Evolutionary conservation across 2,797 vertebrate species (phyloP), one percentile per base, ranked within the genome.

Genomic region (Hephaestus fuliginosus): DNA sequence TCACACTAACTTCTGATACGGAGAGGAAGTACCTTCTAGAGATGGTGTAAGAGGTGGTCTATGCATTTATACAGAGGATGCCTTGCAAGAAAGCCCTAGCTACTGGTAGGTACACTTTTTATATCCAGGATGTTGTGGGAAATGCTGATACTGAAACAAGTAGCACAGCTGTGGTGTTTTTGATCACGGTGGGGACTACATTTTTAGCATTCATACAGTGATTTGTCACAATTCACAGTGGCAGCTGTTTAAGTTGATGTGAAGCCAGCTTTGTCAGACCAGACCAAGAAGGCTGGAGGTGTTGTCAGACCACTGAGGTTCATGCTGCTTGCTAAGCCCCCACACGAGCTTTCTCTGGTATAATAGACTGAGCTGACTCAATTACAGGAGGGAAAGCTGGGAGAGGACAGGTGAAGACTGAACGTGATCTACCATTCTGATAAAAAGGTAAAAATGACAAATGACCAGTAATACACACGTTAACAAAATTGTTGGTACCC

Each of bases 221-320:
- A 5, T 43, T 30, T 56, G 30, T 57, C 22, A 30, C 49, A 73
- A 44, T 58, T 69, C 60, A 61, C 15, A 1, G 25, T 12, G 57
- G 63, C 20, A 69, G 55, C 17, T 56, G 67, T 8, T 0, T 55
- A 70, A 48, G 9, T 39, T 25, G 25, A 48, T 22, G 30, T 18
- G 57, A 76, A 66, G 61, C 41, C 74, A 62, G 66, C 65, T 63
- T 69, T 63, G 57, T 56, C 30, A 62, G 39, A 25, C 25, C 25
- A 25, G 25, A 25, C 25, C 25, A 25, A 25, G 25, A 25, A 25
- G 25, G 25, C 25, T 25, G 2, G 25, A 25, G 25, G 25, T 25
- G 25, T 25, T 25, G 62, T 18, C 10, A 70, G 22, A 61, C 36
- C 56, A 53, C 10, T 53, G 33, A 22, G 53, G 13, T 44, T 52